Evolutionary conservation across 2,113 vertebrate species (phyloP).

Genomic region (Azemiops feae): DNA sequence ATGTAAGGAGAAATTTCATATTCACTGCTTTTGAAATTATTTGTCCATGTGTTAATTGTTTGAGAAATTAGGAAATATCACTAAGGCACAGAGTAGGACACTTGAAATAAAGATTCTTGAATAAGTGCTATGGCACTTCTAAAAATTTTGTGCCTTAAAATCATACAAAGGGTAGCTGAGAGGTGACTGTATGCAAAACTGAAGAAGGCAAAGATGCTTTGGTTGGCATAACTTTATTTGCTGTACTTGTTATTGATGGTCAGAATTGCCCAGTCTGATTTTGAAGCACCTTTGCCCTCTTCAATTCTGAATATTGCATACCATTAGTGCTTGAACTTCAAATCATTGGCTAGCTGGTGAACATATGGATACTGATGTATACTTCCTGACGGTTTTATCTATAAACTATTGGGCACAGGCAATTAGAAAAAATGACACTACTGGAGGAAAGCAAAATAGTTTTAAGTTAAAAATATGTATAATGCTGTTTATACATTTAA

Average conservation of each 20-base stretch:
- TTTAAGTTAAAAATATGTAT: not conserved
- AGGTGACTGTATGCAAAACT: not conserved
- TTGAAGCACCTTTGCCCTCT: not conserved
- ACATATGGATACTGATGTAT: not conserved
- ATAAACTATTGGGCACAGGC: constrained; percentile 2
- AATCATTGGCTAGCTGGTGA: not conserved
- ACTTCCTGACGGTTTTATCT: not conserved
- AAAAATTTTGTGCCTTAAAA: not conserved
- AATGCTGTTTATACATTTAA: constrained; percentile 36
- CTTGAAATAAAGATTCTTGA: not conserved
- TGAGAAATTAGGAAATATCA: not conserved
- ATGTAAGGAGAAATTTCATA: not conserved
- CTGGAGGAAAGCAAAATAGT: not conserved
- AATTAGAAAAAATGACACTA: not conserved
- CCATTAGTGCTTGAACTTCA: constrained; percentile 25
- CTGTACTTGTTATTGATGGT: not conserved
- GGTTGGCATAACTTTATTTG: not conserved
- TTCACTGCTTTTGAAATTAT: not conserved
- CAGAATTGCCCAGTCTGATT: not conserved
- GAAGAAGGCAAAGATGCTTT: not conserved
- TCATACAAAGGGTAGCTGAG: constrained; percentile 2
- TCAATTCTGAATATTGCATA: not conserved
- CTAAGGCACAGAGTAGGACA: not conserved
- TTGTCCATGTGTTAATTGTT: not conserved
- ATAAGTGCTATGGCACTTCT: not conserved